Conservation (phyloP, 2,888 invertebrate species). For the Acrobeloides nanus region DNA sequence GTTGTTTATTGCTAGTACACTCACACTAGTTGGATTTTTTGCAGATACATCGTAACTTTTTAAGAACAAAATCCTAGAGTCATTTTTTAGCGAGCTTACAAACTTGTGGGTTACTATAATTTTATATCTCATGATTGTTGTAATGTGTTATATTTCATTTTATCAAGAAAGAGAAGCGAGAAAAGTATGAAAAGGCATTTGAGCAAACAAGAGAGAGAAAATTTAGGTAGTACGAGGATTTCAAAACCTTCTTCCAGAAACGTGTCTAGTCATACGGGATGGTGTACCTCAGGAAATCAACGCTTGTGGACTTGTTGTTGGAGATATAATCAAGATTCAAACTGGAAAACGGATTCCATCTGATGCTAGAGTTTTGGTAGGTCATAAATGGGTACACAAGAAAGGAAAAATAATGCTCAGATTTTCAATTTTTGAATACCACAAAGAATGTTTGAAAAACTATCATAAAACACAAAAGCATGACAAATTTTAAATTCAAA, state of each 20-base stretch:
- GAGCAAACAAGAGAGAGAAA: not conserved
- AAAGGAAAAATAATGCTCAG: no score
- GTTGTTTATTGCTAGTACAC: conserved; percentile 20
- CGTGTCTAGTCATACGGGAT: conserved; percentile 35
- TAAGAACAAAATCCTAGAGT: not conserved
- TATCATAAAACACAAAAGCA: no score
- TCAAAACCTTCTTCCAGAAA: conserved; percentile 32
- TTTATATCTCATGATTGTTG: conserved; percentile 36
- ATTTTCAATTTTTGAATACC: no score
- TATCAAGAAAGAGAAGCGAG: conserved; percentile 37
- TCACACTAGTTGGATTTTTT: conserved; percentile 19
- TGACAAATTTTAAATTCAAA: no score
- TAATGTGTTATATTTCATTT: conserved; percentile 40
- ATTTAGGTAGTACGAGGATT: conserved; percentile 37
- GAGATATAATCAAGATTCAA: conserved; percentile 37
- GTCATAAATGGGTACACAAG: conserved; percentile 1
- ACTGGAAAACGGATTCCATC: conserved; percentile 39
- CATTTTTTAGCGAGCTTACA: conserved; percentile 23
- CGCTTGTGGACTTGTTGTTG: conserved; percentile 39
- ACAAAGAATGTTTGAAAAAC: not conserved
- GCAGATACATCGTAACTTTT: conserved; percentile 9
- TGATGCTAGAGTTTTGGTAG: conserved; percentile 29
- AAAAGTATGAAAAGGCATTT: conserved; percentile 7
- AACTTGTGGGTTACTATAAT: conserved; percentile 40
- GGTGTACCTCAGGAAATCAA: conserved; percentile 29